Evolutionary conservation across 2,888 invertebrate species (phyloP).

Genomic region (Monoplex corrugatus): DNA sequence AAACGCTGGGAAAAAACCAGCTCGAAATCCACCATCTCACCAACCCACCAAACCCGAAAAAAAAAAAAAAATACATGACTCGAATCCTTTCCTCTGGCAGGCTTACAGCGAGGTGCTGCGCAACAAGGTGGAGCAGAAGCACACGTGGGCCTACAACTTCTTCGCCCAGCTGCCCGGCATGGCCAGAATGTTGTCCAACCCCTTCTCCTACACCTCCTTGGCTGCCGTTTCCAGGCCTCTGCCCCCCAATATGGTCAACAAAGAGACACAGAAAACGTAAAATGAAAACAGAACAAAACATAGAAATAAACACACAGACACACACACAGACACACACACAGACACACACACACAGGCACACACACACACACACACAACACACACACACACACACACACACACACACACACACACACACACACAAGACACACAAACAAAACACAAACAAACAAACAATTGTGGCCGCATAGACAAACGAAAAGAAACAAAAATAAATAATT

Average conservation of each 20-base stretch:
- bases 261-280: not conserved
- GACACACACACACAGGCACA: not conserved
- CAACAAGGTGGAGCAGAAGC: slow-evolving; percentile 78
- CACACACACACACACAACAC: not conserved
- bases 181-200: slow-evolving; percentile 68
- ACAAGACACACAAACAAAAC: too few species aligned
- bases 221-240: not conserved
- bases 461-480: too few species aligned
- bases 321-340: slow-evolving; percentile 4
- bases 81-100: slow-evolving; percentile 61
- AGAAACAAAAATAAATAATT: too few species aligned
- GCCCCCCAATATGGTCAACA: not conserved
- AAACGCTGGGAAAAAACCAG: too few species aligned
- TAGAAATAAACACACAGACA: not conserved
- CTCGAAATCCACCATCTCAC: too few species aligned
- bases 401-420: not conserved
- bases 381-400: slow-evolving; percentile 7
- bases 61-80: too few species aligned
- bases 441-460: too few species aligned
- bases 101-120: slow-evolving; percentile 79
- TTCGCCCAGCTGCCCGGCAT: slow-evolving; percentile 79
- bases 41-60: too few species aligned
- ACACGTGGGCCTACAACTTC: slow-evolving; percentile 79
- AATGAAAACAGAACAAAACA: not conserved
- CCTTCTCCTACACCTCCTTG: not conserved